Evolutionary conservation across 2,113 vertebrate species (phyloP).

Genomic region (Hyaena hyaena): DNA sequence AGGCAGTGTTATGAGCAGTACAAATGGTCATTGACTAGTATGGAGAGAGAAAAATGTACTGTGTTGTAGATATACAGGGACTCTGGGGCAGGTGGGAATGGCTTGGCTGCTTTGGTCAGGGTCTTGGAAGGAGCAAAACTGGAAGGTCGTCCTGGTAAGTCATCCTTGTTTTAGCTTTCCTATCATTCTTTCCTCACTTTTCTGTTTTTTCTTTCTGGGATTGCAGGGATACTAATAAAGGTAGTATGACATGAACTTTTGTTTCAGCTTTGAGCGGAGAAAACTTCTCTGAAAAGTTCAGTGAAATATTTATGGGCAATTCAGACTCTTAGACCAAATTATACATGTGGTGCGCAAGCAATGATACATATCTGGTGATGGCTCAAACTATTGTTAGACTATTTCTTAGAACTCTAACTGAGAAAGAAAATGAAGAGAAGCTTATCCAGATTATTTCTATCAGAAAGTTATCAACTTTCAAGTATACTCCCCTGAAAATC

Average conservation of each 20-base stretch:
- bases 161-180: background rate
- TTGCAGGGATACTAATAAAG: background rate
- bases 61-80: background rate
- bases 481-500: background rate
- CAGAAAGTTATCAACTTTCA: background rate
- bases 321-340: background rate
- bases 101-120: background rate
- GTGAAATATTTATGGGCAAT: background rate
- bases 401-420: background rate
- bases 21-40: background rate
- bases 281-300: background rate
- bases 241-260: background rate
- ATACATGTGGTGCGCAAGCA: background rate
- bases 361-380: background rate
- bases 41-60: background rate
- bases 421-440: slow-evolving; percentile 36
- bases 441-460: slow-evolving; percentile 29
- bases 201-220: background rate
- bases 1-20: background rate
- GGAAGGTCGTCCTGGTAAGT: background rate
- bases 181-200: background rate
- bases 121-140: background rate
- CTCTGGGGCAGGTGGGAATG: background rate
- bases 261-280: background rate
- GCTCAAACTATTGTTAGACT: background rate